Conservation (phyloP, 2,888 invertebrate genomes). For the Sesamia inferens region DNA sequence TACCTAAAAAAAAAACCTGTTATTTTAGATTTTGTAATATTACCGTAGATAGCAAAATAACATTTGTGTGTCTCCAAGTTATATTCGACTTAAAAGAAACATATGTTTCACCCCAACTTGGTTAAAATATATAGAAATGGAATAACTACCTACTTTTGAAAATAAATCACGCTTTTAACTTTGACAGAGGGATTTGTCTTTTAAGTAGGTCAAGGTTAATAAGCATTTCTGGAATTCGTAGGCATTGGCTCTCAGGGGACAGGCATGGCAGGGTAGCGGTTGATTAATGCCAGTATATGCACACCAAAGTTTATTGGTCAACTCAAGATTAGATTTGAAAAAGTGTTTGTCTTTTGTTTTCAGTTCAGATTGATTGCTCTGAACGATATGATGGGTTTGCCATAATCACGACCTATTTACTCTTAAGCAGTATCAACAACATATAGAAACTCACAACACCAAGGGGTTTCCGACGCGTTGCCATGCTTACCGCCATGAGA, state of each 20-base stretch:
- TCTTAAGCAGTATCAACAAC: not conserved
- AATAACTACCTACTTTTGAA: slow-evolving; percentile 19
- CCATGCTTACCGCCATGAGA: not conserved
- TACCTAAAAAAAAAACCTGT: slow-evolving; percentile 22
- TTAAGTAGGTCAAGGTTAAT: slow-evolving; percentile 57
- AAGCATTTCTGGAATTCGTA: slow-evolving; percentile 40
- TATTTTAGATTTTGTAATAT: slow-evolving; percentile 27
- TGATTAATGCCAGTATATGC: slow-evolving; percentile 16
- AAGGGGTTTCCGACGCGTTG: not conserved
- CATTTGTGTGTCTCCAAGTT: slow-evolving; percentile 8
- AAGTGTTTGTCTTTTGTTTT: slow-evolving; percentile 10
- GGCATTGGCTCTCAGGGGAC: slow-evolving; percentile 31
- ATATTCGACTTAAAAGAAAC: slow-evolving; percentile 3
- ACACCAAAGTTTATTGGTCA: slow-evolving; percentile 14
- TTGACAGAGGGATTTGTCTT: slow-evolving; percentile 47
- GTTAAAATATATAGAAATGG: slow-evolving; percentile 24
- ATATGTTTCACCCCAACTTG: slow-evolving; percentile 9
- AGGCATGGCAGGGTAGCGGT: slow-evolving; percentile 14
- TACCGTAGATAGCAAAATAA: slow-evolving; percentile 1
- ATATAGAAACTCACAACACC: not conserved
- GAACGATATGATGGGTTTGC: not conserved
- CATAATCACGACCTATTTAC: not conserved
- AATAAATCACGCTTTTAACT: slow-evolving; percentile 59
- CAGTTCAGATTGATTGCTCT: slow-evolving; percentile 3
- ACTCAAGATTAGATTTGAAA: slow-evolving; percentile 3